Base-by-base conservation (phyloP, 2,888 invertebrate genomes). In the Ennomos erosarius region DNA sequence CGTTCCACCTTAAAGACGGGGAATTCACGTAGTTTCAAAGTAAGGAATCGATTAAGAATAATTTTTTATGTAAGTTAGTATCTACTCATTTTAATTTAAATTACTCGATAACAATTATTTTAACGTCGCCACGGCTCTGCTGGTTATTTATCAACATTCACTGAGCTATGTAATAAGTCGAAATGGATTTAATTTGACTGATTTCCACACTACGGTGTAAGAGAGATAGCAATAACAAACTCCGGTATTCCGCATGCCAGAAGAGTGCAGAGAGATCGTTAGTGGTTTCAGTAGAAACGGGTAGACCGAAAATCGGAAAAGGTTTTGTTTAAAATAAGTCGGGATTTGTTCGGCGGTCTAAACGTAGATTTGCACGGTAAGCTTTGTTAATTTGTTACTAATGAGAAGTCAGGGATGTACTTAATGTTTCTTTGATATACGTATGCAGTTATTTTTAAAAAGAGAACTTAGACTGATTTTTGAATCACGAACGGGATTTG, bases 161-260 rank as follows among this genome's bases (percentile, higher is more conserved):
- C 94, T 93, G 93, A 94, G 94, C 93, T 94, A 94, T 94, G 94
- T 94, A 94, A 94, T 94, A 94, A 94, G 94, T 94, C 94, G 93
- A 93, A 93, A 93, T 93, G 94, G 94, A 94, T 94, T 94, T 94
- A 94, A 94, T 94, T 94, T 94, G 94, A 93, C 94, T 94, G 94
- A 94, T 94, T 94, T 94, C 61, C 93, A 94, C 94, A 93, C 93
- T 93, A 93, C 85, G 70, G 82, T 72, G 79, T 59, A 74, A 85
- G 55, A 37, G 79, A 63, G 85, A 84, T 9, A 10, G 44, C 40
- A 37, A 38, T 9, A 45, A 0, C 10, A 3, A 42, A 37, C 10
- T 9, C 1, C 26, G 35, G 6, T 1, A 35, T 12, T 46, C 1
- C 12, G 6, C 1, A 35, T 16, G 54, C 1, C 12, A 26, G 52